A percentile compares a stretch with the other conserved stretches of the same genome.
These are phyloP conservation scores for Alentia gelatinosa DNA, from an alignment of 2,888 invertebrate species.

Conservation along the genomic window DNA sequence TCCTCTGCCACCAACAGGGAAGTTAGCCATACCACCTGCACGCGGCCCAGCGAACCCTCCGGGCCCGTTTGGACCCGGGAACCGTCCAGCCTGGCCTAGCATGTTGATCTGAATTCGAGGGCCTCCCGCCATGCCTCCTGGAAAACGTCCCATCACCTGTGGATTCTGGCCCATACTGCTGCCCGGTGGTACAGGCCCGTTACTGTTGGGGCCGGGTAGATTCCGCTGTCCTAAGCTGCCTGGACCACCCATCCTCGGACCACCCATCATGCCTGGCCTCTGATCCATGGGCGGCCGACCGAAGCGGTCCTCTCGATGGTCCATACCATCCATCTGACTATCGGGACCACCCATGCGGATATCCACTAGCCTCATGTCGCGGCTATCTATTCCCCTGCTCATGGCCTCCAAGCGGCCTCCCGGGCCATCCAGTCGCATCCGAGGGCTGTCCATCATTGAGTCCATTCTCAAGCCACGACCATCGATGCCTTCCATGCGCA, in stretches of 20 bases:
- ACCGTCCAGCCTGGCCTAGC: not conserved
- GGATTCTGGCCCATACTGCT: not conserved
- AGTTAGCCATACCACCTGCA: not conserved
- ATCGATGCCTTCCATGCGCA: not conserved
- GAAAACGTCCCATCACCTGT: not conserved
- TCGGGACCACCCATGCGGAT: conserved; percentile 19
- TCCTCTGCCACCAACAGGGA: not conserved
- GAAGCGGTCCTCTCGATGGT: not conserved
- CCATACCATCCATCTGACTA: not conserved
- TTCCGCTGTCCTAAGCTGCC: conserved; percentile 15
- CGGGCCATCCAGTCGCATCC: not conserved
- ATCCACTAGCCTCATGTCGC: not conserved
- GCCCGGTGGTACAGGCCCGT: conserved; percentile 8
- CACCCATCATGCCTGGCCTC: not conserved
- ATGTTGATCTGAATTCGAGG: not conserved
- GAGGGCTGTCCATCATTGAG: not conserved
- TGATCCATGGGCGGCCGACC: conserved; percentile 12
- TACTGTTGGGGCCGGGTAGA: not conserved
- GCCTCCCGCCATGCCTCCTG: conserved; percentile 26
- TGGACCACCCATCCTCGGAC: not conserved
- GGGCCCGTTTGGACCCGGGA: conserved; percentile 26
- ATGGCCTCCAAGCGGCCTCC: not conserved
- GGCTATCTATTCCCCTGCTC: not conserved
- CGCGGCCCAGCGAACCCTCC: not conserved
- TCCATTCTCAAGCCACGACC: not conserved